Evolutionary conservation across 2,888 invertebrate species (phyloP).

Genomic region (Erebia aethiops): DNA sequence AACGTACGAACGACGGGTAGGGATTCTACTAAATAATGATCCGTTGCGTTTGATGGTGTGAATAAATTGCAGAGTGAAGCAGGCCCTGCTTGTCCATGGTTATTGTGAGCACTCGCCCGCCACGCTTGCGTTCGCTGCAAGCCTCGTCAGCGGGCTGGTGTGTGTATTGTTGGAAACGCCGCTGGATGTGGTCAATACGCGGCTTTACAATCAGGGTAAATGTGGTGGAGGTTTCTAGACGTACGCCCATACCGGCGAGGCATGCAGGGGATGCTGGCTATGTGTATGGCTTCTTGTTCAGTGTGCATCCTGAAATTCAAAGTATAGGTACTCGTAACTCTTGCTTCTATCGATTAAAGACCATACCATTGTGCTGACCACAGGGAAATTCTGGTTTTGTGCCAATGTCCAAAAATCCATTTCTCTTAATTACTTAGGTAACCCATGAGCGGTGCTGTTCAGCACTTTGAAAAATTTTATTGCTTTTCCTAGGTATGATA

Average conservation of each 20-base stretch:
- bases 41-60: constrained; percentile 26
- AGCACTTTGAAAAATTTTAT: too few species aligned
- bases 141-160: constrained; percentile 89
- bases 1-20: too few species aligned
- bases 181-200: constrained; percentile 92
- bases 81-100: constrained; percentile 54
- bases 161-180: constrained; percentile 92
- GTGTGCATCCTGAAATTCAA: too few species aligned
- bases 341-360: too few species aligned
- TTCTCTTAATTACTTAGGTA: too few species aligned
- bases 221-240: constrained; percentile 10
- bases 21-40: background rate
- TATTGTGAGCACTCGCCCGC: constrained; percentile 81
- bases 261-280: background rate
- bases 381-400: too few species aligned
- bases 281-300: too few species aligned
- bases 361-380: too few species aligned
- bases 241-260: constrained; percentile 1
- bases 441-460: too few species aligned
- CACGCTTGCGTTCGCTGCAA: constrained; percentile 86
- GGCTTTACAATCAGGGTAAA: constrained; percentile 93
- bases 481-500: too few species aligned
- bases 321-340: too few species aligned
- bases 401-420: too few species aligned
- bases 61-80: constrained; percentile 65